Percentiles rank a stretch among this genome's conserved stretches.
These are phyloP conservation scores for Sebastiscus tertius DNA, from an alignment of 2,797 vertebrate species.

Conservation along the genomic window DNA sequence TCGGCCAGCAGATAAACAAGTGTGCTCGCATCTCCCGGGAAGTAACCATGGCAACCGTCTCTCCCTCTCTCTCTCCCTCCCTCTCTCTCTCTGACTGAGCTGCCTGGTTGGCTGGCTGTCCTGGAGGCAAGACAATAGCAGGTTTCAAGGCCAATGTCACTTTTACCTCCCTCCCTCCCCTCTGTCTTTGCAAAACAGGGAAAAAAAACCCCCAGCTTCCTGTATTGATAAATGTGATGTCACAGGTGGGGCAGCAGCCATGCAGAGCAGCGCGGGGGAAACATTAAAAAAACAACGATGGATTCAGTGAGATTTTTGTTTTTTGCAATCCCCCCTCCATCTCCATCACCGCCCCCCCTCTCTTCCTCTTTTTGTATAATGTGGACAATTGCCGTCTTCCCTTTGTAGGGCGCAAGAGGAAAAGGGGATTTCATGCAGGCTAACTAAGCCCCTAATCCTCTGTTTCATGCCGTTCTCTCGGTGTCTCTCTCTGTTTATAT, in stretches of 20 bases:
- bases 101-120: constrained; percentile 80
- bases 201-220: constrained; percentile 26
- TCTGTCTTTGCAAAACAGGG: constrained; percentile 40
- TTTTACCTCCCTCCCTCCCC: constrained; percentile 10
- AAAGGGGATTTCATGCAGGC: constrained; percentile 82
- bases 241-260: constrained; percentile 57
- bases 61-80: constrained; percentile 41
- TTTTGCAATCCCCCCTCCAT: background rate
- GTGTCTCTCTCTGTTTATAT: constrained; percentile 11
- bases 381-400: constrained; percentile 75
- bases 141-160: constrained; percentile 85
- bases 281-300: constrained; percentile 36
- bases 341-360: constrained; percentile 21
- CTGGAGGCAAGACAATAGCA: constrained; percentile 84
- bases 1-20: constrained; percentile 85
- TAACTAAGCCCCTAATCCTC: constrained; percentile 81
- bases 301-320: constrained; percentile 30
- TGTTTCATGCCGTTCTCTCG: constrained; percentile 69
- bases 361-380: constrained; percentile 63
- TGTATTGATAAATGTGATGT: constrained; percentile 71
- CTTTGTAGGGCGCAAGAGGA: constrained; percentile 75
- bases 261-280: constrained; percentile 12
- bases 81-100: constrained; percentile 59
- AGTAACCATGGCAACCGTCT: constrained; percentile 85
- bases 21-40: constrained; percentile 78